These are phyloP conservation scores for Columba guinea DNA, from an alignment of 2,797 vertebrate genomes.

Conservation along the genomic window DNA sequence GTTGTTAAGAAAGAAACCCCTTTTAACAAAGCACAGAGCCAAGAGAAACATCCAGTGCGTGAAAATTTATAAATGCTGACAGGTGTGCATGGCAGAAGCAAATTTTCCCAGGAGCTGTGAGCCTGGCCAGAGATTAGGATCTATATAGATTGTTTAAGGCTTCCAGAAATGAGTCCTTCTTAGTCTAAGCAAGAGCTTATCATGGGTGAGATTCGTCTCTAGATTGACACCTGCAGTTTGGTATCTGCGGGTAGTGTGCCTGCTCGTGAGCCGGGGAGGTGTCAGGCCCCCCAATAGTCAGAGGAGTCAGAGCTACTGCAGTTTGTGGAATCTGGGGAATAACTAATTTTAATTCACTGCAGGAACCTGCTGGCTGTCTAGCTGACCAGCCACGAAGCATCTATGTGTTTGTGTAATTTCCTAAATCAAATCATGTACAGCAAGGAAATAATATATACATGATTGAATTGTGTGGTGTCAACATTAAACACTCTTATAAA, in stretches of 20 bases:
- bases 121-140: not conserved
- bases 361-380: not conserved
- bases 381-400: not conserved
- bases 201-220: not conserved
- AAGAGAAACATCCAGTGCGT: not conserved
- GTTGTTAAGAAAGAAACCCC: not conserved
- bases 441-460: not conserved
- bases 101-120: not conserved
- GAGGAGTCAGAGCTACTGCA: accelerated
- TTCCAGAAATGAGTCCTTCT: not conserved
- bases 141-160: not conserved
- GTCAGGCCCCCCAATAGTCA: accelerated
- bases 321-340: not conserved
- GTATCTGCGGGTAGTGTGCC: accelerated
- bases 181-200: not conserved
- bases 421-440: not conserved
- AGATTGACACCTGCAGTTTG: not conserved
- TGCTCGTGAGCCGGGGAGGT: accelerated
- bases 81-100: not conserved
- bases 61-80: not conserved
- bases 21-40: not conserved
- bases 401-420: not conserved
- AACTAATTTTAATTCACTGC: not conserved
- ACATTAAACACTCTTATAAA: not conserved
- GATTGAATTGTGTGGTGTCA: not conserved